Evolutionary conservation across 2,888 invertebrate genomes (phyloP), one percentile per base, ranked within the genome.

Genomic region (Polydrusus tereticollis): DNA sequence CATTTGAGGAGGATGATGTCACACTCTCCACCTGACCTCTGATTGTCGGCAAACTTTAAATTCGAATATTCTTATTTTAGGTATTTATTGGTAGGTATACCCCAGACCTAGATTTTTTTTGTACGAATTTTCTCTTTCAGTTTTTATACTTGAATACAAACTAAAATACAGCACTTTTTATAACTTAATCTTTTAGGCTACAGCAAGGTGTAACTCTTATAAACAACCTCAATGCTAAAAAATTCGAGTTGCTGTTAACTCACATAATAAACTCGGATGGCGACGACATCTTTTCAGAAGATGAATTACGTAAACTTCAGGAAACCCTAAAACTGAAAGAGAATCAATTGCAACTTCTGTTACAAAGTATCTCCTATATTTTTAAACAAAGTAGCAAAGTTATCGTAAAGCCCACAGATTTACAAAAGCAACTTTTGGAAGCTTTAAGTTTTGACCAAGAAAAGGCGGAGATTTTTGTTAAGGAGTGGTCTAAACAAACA

Each of bases 401-500:
- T 71, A 85, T 89, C 50, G 85, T 88, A 52, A 89, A 89, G 76
- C 89, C 89, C 26, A 87, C 87, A 2, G 82, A 84, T 65, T 79
- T 90, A 36, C 87, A 88, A 75, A 87, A 87, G 77, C 82, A 87
- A 75, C 80, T 89, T 18, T 83, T 85, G 1, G 87, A 88, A 14
- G 83, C 85, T 71, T 79, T 89, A 0, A 84, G 86, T 65, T 79
- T 90, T 33, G 82, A 86, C 69, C 83, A 85, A 45, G 87, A 87
- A 72, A 89, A 89, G 83, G 87, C 88, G 33, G 87, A 88, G 79
- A 86, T 86, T 21, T 89, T 89, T 75, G 83, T 88, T 3, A 87
- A 87, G 65, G 75, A 87, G 7, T 90, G 89, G 89, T 87, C 88
- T 0, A 84, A 85, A 38, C 84, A 86, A 73, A 87, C 87, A 0